These are phyloP conservation scores for Crotalus helleri DNA, from an alignment of 2,113 vertebrate genomes.

Conservation along the genomic window DNA sequence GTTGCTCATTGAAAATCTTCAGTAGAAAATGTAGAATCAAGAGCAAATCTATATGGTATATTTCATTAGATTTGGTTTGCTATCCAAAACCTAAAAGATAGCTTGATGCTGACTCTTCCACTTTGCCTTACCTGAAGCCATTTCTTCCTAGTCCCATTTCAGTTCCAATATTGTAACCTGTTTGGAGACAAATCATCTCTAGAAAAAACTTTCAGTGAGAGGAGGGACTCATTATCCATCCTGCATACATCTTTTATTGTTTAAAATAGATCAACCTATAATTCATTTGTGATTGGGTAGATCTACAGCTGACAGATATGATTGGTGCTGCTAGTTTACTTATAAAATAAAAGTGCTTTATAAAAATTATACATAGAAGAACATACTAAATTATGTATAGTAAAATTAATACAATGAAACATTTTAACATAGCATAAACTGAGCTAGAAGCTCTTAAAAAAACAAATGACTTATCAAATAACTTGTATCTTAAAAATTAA, in stretches of 20 bases:
- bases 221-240: background rate
- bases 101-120: background rate
- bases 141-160: background rate
- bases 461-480: background rate
- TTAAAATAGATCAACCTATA: background rate
- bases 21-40: background rate
- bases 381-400: background rate
- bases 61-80: background rate
- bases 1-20: background rate
- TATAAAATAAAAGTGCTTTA: background rate
- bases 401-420: background rate
- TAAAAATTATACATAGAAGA: background rate
- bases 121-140: background rate
- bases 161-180: background rate
- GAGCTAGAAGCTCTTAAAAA: background rate
- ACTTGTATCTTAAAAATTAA: background rate
- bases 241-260: background rate
- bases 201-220: background rate
- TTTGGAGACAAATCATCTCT: background rate
- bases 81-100: background rate
- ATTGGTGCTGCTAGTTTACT: background rate
- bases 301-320: background rate
- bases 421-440: background rate
- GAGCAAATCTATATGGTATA: background rate
- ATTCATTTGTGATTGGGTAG: background rate